Conservation (phyloP, 2,888 invertebrate species). For the Gastracanthus pulcherrimus region DNA sequence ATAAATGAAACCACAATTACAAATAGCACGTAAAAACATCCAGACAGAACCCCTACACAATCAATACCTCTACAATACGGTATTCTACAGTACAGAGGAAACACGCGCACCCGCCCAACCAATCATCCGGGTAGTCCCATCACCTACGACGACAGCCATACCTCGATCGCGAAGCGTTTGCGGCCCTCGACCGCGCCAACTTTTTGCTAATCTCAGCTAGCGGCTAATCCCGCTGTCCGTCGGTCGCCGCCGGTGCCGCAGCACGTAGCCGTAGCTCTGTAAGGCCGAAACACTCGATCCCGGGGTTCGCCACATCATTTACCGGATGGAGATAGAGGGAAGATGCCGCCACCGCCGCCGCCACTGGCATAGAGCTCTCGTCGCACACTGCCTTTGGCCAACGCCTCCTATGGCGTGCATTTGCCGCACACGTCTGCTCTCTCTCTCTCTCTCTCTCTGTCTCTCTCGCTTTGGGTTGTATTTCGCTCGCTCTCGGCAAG, state of each 20-base stretch:
- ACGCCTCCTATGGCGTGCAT: too few species aligned
- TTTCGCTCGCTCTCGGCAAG: neutral
- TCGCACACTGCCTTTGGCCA: too few species aligned
- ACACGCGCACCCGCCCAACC: neutral
- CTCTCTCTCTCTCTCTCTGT: too few species aligned
- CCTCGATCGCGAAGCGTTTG: neutral
- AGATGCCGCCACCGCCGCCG: too few species aligned
- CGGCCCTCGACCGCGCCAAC: neutral
- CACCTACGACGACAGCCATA: neutral
- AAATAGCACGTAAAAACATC: too few species aligned
- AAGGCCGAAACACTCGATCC: slow-evolving; percentile 61
- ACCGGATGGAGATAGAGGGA: slow-evolving; percentile 26
- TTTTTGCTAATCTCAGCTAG: neutral
- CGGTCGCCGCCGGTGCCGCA: neutral
- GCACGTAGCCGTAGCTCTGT: neutral
- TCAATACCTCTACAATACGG: too few species aligned
- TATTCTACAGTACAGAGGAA: too few species aligned
- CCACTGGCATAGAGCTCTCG: neutral
- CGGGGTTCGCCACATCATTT: slow-evolving; percentile 63
- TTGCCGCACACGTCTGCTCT: neutral
- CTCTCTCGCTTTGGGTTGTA: too few species aligned
- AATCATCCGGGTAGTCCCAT: neutral
- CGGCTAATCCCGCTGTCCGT: neutral
- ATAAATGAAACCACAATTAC: too few species aligned
- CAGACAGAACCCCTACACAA: too few species aligned